These are phyloP conservation scores for Myzus persicae DNA, from an alignment of 1,140 invertebrate species.

Conservation along the genomic window DNA sequence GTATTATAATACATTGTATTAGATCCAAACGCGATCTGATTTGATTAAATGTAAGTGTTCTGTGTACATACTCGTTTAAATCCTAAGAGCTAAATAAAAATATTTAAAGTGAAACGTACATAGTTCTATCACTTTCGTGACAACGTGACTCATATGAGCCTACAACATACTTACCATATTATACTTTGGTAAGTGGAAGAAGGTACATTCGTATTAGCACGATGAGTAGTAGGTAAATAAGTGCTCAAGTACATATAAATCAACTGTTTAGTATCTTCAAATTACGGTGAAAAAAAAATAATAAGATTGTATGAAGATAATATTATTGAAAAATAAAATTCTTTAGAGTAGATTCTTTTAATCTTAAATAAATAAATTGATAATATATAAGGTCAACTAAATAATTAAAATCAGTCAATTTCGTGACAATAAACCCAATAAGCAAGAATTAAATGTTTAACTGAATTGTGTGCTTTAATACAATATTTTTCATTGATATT, in stretches of 20 bases:
- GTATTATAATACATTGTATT: background rate
- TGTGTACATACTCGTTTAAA: background rate
- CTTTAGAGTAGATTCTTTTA: background rate
- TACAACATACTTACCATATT: background rate
- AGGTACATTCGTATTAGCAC: background rate
- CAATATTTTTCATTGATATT: background rate
- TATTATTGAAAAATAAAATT: background rate
- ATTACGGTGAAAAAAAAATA: background rate
- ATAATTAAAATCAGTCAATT: background rate
- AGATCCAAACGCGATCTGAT: background rate
- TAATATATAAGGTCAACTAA: background rate
- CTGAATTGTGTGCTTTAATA: background rate
- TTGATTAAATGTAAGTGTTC: background rate
- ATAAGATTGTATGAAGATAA: background rate
- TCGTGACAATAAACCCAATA: background rate
- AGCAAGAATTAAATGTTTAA: background rate
- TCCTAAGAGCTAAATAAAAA: background rate
- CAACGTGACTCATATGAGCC: background rate
- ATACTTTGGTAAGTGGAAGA: background rate
- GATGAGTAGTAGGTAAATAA: background rate
- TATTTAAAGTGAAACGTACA: background rate
- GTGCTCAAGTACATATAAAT: background rate
- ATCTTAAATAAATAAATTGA: background rate
- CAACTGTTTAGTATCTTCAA: background rate
- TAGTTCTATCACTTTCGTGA: background rate